Base-by-base conservation (phyloP, 2,113 vertebrate species). In the Cinclus mexicanus region DNA sequence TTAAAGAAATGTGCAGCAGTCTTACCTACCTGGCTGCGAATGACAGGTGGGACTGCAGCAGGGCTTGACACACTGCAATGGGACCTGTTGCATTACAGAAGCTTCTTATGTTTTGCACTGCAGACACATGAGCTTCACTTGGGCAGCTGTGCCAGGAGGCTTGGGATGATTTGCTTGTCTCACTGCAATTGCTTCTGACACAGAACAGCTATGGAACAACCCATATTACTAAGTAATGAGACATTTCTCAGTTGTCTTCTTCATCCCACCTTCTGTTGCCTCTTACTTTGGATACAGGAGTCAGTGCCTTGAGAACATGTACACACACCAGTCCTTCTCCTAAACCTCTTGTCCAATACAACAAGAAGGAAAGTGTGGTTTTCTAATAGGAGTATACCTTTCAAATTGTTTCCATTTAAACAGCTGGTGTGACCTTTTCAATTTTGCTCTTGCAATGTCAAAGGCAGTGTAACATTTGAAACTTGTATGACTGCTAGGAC, bases 41-140 rank as follows among this genome's bases (percentile, higher is more conserved):
- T 22, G 33, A 37, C 6, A 49, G 53, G 2, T 13, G 75, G 70
- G 42, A 28, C 42, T 83, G 61, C 56, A 59, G 77, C 33, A 60
- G 52, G 25, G 26, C 35, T 80, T 37, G 20, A 24, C 15, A 20
- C 1, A 1, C 41, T 39, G 53, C 50, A 22, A 3, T 2, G 24
- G 41, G 65, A 56, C 42, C 42, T 24, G 23, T 17, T 72, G 55
- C 0, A 0, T n/a, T 49, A 29, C 1, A 3, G 59, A 41, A 46
- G 4, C 16, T 44, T 86, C 39, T 39, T 2, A 0, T 46, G 50
- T 37, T 57, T 57, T 82, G 39, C 37, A 31, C 19, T 49, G 22
- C n/a, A 65, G 39, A 25, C 1, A 0, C 25, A 4, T 29, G 7
- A 78, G 39, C 26, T 5, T 3, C 53, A 39, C 56, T 57, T 5